Evolutionary conservation across 2,113 vertebrate species (phyloP), one percentile per base, ranked within the genome.

Genomic region (Stegostoma tigrinum): DNA sequence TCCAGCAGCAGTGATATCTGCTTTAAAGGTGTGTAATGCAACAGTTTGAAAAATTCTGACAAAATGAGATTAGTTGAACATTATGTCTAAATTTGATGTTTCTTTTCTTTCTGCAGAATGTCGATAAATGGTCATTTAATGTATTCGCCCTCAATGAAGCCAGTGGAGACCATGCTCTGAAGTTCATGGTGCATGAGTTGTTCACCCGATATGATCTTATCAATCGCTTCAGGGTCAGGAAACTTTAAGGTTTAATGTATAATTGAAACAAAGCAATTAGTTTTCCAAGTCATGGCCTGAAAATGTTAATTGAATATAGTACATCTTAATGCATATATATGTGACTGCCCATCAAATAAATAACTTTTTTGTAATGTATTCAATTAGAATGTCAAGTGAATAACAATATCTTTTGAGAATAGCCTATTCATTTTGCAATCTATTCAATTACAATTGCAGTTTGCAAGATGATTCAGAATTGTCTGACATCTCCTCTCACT

Each of bases 171-270:
- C 99, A 99, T 95, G 99, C 99, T 95, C 98, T 99, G 97, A 99
- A 99, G 97, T 99, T 99, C 97, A 98, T 99, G 97, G 98, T 99
- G 96, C 99, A 99, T 96, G 99, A 99, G 97, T 98, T 99, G 70
- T 98, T 99, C 97, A 99, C 98, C 96, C 98, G 99, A 98, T 99
- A 99, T 7, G 99, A 99, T 97, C 98, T 99, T 97, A 98, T 99
- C 98, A 99, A 97, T 98, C 98, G 99, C 97, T 99, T 99, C 98
- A 99, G 99, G 99, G 99, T 99, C 96, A 98, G 98, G 96, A 97
- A 78, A 0, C 17, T 61, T 95, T 87, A 61, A 80, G 12, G 75
- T 85, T 83, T 67, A 93, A 34, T 68, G 45, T 38, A 10, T 34
- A 96, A 52, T 38, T 70, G 45, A 94, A 70, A 70, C 2, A 94